These are phyloP conservation scores for Acanthaster planci DNA, from an alignment of 35 echinoderm and acorn worm species.

Conservation along the genomic window DNA sequence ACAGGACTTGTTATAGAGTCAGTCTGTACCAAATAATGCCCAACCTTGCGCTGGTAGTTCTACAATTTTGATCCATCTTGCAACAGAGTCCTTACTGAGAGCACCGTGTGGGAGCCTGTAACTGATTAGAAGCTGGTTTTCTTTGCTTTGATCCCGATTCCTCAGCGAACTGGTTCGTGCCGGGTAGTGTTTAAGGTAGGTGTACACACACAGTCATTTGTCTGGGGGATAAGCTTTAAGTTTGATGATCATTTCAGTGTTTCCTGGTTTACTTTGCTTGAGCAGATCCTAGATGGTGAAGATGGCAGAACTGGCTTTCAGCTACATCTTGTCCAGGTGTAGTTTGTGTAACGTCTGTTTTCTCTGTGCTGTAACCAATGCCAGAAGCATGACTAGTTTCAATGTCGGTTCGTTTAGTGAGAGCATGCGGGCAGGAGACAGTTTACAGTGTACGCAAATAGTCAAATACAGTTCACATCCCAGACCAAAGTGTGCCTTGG, in stretches of 20 bases:
- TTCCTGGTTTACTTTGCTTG: too few species aligned
- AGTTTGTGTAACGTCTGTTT: constrained; percentile 32
- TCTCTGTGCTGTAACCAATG: constrained; percentile 56
- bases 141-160: too few species aligned
- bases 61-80: constrained; percentile 48
- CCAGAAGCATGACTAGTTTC: constrained; percentile 47
- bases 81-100: constrained; percentile 45
- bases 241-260: too few species aligned
- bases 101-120: too few species aligned
- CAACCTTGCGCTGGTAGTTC: too few species aligned
- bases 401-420: constrained; percentile 49
- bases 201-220: constrained; percentile 55
- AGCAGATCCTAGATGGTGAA: constrained; percentile 47
- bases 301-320: constrained; percentile 11
- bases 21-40: too few species aligned
- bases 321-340: neutral
- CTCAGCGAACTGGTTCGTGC: too few species aligned
- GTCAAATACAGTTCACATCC: constrained; percentile 43
- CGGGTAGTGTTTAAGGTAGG: constrained; percentile 55
- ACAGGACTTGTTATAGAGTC: too few species aligned
- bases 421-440: constrained; percentile 20
- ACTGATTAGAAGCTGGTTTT: constrained; percentile 45
- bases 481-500: constrained; percentile 43
- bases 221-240: constrained; percentile 55
- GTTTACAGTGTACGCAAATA: constrained; percentile 42